Evolutionary conservation across 2,113 vertebrate species (phyloP).

Genomic region (Parus major): DNA sequence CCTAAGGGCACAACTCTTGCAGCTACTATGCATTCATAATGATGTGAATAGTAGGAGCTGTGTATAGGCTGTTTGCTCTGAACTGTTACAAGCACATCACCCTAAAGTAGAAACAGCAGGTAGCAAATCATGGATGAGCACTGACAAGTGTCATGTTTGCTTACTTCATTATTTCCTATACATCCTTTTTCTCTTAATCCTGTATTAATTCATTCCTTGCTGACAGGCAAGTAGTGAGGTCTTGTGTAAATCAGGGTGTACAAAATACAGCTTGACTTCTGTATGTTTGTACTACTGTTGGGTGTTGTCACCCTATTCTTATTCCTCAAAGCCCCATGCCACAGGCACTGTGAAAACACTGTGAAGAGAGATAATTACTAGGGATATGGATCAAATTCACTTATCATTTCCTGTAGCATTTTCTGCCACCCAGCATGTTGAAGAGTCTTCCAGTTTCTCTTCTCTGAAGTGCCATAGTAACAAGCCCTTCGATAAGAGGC

Average conservation of each 20-base stretch:
- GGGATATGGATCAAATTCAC: background rate
- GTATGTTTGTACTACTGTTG: slow-evolving; percentile 3
- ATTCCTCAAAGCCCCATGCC: background rate
- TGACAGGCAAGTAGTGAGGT: slow-evolving; percentile 33
- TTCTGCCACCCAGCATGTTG: background rate
- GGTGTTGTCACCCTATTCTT: background rate
- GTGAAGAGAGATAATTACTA: slow-evolving; percentile 27
- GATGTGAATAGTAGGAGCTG: background rate
- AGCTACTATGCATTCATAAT: background rate
- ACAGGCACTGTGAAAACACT: slow-evolving; percentile 19
- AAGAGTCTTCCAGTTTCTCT: slow-evolving; percentile 36
- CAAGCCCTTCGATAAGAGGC: background rate
- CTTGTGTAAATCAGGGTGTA: slow-evolving; percentile 32
- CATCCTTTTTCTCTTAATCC: background rate
- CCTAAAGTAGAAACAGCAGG: slow-evolving; percentile 16
- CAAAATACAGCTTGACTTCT: background rate
- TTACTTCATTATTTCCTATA: background rate
- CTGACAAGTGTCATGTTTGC: background rate
- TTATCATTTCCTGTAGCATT: background rate
- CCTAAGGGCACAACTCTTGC: background rate
- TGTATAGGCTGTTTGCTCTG: background rate
- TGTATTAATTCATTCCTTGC: slow-evolving; percentile 3
- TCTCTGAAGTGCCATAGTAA: slow-evolving; percentile 56
- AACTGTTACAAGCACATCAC: background rate
- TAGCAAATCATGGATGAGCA: background rate